Evolutionary conservation across 2,113 vertebrate species (phyloP).

Genomic region (Sphaerodactylus townsendi): DNA sequence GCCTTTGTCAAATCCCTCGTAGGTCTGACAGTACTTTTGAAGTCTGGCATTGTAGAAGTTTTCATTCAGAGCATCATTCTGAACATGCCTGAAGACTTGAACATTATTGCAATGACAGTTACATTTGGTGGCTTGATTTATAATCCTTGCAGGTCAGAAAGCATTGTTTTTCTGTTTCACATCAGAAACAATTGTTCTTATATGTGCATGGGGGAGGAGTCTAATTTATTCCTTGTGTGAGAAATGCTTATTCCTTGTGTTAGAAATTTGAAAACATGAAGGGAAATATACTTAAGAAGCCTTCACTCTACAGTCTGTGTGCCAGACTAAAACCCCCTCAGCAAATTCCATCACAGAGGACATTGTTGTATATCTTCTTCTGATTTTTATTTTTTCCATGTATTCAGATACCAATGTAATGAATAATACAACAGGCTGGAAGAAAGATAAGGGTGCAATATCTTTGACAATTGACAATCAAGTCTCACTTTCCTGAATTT

Average conservation of each 20-base stretch:
- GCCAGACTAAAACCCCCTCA: not conserved
- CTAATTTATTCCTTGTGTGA: constrained; percentile 6
- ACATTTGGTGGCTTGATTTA: not conserved
- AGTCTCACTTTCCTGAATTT: not conserved
- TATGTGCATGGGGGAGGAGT: not conserved
- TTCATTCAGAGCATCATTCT: not conserved
- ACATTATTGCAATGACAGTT: constrained; percentile 5
- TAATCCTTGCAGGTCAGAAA: not conserved
- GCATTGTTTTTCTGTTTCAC: not conserved
- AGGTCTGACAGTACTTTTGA: not conserved
- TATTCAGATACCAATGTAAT: not conserved
- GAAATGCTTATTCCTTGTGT: not conserved
- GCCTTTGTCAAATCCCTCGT: not conserved
- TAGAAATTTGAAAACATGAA: not conserved
- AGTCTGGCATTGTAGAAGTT: not conserved
- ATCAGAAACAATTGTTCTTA: not conserved
- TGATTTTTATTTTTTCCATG: not conserved
- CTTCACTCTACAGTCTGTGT: not conserved
- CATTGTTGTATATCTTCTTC: not conserved
- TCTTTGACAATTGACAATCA: not conserved
- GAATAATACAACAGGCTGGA: not conserved
- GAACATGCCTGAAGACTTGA: constrained; percentile 3
- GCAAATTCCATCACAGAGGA: not conserved
- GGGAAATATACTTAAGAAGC: not conserved
- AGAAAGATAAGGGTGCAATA: not conserved